phyloP scores from a whole-genome alignment of 2,888 invertebrate genomes.

The Hoplodrina blanda region DNA sequence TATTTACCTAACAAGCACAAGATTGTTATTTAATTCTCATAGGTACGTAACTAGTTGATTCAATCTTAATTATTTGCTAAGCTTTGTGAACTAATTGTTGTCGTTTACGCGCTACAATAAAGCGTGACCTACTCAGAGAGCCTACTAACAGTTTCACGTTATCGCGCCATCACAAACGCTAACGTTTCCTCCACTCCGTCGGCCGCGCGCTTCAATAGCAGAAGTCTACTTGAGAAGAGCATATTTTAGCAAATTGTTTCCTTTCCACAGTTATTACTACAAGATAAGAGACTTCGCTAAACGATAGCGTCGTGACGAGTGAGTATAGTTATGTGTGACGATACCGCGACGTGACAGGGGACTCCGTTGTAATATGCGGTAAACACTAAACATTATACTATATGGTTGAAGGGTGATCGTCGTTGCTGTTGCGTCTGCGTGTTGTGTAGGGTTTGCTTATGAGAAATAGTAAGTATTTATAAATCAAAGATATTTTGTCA shows the following conservation, averaged over 20 bases:
- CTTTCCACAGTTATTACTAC: slow-evolving; percentile 21
- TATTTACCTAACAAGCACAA: too few species aligned
- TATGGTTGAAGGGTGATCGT: slow-evolving; percentile 5
- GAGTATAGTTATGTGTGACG: slow-evolving; percentile 5
- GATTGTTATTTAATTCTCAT: too few species aligned
- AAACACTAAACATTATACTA: slow-evolving; percentile 2
- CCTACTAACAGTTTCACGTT: neutral
- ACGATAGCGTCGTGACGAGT: slow-evolving; percentile 7
- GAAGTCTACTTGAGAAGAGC: slow-evolving; percentile 21
- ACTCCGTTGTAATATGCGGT: neutral
- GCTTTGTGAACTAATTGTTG: neutral
- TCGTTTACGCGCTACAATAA: slow-evolving; percentile 1
- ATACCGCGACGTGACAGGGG: slow-evolving; percentile 8
- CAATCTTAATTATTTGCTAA: neutral
- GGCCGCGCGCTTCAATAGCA: neutral
- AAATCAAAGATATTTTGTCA: neutral
- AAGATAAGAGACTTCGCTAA: slow-evolving; percentile 26
- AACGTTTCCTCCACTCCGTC: neutral
- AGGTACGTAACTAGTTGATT: neutral
- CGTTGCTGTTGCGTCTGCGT: neutral
- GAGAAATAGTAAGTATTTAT: neutral
- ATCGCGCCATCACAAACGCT: neutral
- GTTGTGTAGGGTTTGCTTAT: neutral
- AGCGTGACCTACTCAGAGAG: neutral
- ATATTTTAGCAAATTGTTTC: slow-evolving; percentile 49